phyloP scores from a whole-genome alignment of 2,113 vertebrate genomes.

The Corythornis vintsioides region DNA sequence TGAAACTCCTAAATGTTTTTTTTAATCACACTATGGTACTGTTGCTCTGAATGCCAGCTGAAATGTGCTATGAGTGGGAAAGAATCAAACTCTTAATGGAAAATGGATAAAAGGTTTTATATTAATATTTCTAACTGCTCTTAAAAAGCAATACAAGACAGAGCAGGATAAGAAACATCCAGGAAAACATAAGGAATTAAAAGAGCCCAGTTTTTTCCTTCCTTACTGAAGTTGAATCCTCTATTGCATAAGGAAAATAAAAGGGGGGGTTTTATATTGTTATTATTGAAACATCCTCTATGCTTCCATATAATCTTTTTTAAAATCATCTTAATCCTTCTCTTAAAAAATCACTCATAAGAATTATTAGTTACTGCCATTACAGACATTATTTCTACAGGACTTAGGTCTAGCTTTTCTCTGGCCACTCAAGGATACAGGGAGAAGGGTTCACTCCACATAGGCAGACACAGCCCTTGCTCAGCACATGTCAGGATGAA shows the following conservation, averaged over 20 bases:
- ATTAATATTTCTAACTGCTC: background rate
- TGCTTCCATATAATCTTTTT: background rate
- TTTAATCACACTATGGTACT: background rate
- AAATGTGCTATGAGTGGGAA: background rate
- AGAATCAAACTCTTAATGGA: background rate
- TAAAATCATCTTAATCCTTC: background rate
- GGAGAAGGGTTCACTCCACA: accelerated
- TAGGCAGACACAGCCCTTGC: background rate
- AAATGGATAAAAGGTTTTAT: background rate
- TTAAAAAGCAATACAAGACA: background rate
- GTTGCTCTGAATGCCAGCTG: background rate
- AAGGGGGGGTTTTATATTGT: background rate
- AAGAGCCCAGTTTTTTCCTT: background rate
- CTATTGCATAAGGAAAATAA: background rate
- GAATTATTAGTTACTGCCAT: background rate
- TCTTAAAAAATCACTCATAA: background rate
- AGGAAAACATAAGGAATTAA: background rate
- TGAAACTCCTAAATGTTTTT: background rate
- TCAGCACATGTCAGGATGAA: background rate
- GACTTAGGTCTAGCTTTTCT: background rate
- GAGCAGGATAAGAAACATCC: background rate
- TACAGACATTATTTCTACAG: accelerated
- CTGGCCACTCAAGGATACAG: accelerated
- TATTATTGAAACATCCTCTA: background rate
- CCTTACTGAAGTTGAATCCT: background rate